phyloP scores from a whole-genome alignment of 2,888 invertebrate genomes.

The Trimorus sp. region DNA sequence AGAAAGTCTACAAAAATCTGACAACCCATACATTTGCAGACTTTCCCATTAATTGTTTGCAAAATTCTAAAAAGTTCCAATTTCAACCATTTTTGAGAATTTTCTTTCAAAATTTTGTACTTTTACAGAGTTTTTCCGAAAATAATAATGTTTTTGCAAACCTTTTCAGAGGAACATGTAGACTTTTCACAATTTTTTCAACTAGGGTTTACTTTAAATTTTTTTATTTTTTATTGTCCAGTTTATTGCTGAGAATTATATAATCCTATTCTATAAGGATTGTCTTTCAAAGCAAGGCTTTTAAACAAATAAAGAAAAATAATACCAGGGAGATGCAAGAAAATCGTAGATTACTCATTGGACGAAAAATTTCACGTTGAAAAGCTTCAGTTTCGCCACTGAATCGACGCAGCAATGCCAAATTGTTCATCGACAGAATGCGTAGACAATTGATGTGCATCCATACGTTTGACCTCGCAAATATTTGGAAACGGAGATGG shows the following conservation, averaged over 20 bases:
- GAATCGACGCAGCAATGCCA: conserved; percentile 5
- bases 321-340: no score
- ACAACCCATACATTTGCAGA: no score
- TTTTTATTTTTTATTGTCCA: no score
- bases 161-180: background rate
- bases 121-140: background rate
- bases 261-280: no score
- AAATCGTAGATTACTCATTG: conserved; percentile 12
- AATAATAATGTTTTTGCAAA: background rate
- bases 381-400: background rate
- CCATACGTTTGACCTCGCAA: conserved; percentile 37
- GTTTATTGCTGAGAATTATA: no score
- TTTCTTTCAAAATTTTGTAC: background rate
- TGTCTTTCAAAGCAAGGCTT: no score
- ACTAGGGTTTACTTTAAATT: no score
- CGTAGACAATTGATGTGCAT: conserved; percentile 8
- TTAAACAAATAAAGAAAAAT: conserved; percentile 10
- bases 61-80: no score
- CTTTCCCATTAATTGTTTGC: no score
- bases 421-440: conserved; percentile 12
- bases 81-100: no score
- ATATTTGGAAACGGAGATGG: conserved; percentile 22
- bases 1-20: no score
- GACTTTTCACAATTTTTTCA: background rate
- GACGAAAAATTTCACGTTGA: background rate